Evolutionary conservation across 2,797 vertebrate genomes (phyloP), one percentile per base, ranked within the genome.

Genomic region (Aplochiton taeniatus): DNA sequence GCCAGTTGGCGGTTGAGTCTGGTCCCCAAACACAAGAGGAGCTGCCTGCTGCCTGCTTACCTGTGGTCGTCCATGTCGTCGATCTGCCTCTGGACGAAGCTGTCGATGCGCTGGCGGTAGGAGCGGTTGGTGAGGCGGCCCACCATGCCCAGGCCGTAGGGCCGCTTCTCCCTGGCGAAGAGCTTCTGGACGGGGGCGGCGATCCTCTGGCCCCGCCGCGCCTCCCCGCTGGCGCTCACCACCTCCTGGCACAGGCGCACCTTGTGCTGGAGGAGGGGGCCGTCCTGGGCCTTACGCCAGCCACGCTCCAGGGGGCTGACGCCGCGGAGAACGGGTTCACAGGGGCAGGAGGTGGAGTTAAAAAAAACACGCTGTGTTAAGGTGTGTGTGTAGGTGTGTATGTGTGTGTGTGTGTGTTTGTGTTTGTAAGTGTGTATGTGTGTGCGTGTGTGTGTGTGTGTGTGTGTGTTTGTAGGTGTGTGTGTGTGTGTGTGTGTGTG

Each of bases 1-100:
- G n/a, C n/a, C n/a, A n/a, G n/a, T n/a, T n/a, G n/a, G n/a, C n/a
- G n/a, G n/a, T n/a, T n/a, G n/a, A n/a, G n/a, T n/a, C n/a, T n/a
- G n/a, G n/a, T n/a, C n/a, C n/a, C n/a, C n/a, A n/a, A n/a, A n/a
- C n/a, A n/a, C n/a, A n/a, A n/a, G n/a, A n/a, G n/a, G n/a, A n/a
- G n/a, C 43, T 47, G 8, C 0, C n/a, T 18, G 89, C 86, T n/a
- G 0, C 80, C 61, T 31, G 3, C 79, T 63, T 58, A 96, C 98
- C 98, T 95, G 91, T 98, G 96, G 83, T 98, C 94, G 0, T 98
- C 96, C 98, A 99, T 98, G 86, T 99, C 97, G 83, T 99, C 95
- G 0, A 99, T 98, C 91, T 99, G 98, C 69, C 91, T 91, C 63
- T 96, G 96, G 68, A 98, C 93, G 0, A 93, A 96, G 87, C 97